Base-by-base conservation (phyloP, 2,797 vertebrate genomes). In the Neopelma chrysocephalum region DNA sequence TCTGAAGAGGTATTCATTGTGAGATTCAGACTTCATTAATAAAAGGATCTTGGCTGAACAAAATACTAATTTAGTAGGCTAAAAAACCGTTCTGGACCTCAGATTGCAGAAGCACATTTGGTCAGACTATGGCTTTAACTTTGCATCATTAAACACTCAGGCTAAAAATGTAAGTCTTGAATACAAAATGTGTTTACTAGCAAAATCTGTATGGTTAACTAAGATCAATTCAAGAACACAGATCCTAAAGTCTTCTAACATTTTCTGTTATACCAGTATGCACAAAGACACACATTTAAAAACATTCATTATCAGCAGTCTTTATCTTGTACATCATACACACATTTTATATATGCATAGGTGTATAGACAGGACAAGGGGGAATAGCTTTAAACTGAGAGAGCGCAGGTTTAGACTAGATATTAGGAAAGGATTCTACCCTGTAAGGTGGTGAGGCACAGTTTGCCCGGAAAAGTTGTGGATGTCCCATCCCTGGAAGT, bases 101-200 rank as follows among this genome's bases (percentile, higher is more conserved):
- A 82, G 85, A 79, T 7, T 48, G 77, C 60, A 82, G 84, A 84
- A 94, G 84, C 42, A 61, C 64, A 81, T 82, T 65, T 21, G 29
- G 92, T 77, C 94, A 94, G 87, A 61, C 64, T 58, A 5, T 6
- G 38, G 77, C 27, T 47, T 58, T 21, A 82, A 58, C 76, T 85
- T 81, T 68, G 34, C 48, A 86, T 45, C 26, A n/a, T 48, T 64
- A 71, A 56, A 73, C n/a, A 27, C 40, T 87, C 75, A 84, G 73
- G 22, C 75, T 57, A 73, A 91, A 96, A 79, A 72, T 51, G 51
- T 92, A 89, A 97, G 82, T 62, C 79, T 68, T n/a, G 77, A 97
- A 96, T 57, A 79, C 91, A 90, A 94, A 97, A 95, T 72, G 80
- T 90, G 90, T 92, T 97, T 96, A 91, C 89, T 86, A 95, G 73